Percentiles rank a stretch among this genome's conserved stretches.
Evolutionary conservation across 2,113 vertebrate genomes (phyloP).

Genomic region (Zapus hudsonius): DNA sequence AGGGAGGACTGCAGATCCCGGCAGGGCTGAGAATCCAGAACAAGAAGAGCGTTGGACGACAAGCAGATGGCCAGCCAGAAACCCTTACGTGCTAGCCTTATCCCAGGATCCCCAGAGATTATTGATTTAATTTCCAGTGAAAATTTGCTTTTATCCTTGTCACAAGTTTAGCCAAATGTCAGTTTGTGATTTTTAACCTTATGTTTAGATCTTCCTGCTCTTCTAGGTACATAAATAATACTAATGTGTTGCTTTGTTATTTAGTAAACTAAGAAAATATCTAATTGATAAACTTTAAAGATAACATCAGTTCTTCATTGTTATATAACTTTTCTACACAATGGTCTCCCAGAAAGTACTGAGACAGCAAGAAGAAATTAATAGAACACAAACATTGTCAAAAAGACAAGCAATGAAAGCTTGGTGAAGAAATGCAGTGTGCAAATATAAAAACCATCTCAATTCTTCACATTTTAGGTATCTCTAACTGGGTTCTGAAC

Average conservation of each 20-base stretch:
- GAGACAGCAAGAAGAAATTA: neutral
- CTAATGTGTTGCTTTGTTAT: neutral
- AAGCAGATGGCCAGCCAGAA: neutral
- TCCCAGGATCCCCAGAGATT: neutral
- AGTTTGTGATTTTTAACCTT: conserved; percentile 57
- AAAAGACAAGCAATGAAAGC: neutral
- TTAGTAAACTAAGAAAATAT: neutral
- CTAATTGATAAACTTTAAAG: conserved; percentile 33
- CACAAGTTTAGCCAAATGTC: conserved; percentile 50
- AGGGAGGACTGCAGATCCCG: neutral
- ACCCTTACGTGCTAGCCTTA: neutral
- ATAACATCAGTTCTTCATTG: neutral
- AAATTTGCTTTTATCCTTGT: conserved; percentile 22
- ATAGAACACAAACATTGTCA: neutral
- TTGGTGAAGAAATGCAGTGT: neutral
- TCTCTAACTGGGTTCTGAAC: neutral
- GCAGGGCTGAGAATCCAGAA: conserved; percentile 15
- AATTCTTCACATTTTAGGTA: neutral
- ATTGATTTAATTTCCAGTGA: conserved; percentile 43
- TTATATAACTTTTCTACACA: neutral
- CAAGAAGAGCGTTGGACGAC: neutral
- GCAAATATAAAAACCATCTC: neutral
- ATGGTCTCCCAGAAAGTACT: neutral
- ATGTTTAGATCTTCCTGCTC: conserved; percentile 13
- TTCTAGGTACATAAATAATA: conserved; percentile 42